These are phyloP conservation scores for Cyrtorhinus lividipennis DNA, from an alignment of 1,140 invertebrate genomes.

Conservation along the genomic window DNA sequence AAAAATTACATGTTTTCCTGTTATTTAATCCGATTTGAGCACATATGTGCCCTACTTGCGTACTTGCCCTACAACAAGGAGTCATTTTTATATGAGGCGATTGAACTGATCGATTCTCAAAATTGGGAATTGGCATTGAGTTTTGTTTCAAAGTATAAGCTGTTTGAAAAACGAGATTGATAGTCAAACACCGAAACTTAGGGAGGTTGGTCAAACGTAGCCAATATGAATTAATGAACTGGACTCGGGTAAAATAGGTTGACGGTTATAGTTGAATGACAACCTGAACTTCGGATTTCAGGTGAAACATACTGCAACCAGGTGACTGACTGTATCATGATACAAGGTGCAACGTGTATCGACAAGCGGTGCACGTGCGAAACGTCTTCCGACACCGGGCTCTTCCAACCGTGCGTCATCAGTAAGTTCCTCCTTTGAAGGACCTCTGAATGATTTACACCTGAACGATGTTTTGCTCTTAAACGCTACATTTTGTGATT, in stretches of 20 bases:
- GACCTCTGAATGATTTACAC: neutral
- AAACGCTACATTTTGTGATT: neutral
- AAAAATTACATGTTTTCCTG: no score
- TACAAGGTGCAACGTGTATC: constrained; percentile 19
- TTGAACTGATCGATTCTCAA: no score
- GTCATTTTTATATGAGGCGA: no score
- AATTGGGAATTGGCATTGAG: neutral
- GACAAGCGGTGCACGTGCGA: constrained; percentile 20
- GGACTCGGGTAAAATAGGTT: no score
- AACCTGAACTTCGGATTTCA: neutral
- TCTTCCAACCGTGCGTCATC: constrained; percentile 12
- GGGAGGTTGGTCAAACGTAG: neutral
- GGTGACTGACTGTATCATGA: constrained; percentile 16
- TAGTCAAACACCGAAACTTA: neutral
- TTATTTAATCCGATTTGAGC: no score
- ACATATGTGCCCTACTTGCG: no score
- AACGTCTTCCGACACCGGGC: constrained; percentile 11
- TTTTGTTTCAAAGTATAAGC: neutral
- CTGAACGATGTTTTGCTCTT: neutral
- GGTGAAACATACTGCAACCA: constrained; percentile 14
- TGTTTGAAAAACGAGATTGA: neutral
- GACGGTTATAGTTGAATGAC: no score
- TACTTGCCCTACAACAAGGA: no score
- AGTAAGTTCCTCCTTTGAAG: neutral
- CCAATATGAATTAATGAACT: neutral